Conservation (phyloP, 2,113 vertebrate genomes). For the Rafetus swinhoei region DNA sequence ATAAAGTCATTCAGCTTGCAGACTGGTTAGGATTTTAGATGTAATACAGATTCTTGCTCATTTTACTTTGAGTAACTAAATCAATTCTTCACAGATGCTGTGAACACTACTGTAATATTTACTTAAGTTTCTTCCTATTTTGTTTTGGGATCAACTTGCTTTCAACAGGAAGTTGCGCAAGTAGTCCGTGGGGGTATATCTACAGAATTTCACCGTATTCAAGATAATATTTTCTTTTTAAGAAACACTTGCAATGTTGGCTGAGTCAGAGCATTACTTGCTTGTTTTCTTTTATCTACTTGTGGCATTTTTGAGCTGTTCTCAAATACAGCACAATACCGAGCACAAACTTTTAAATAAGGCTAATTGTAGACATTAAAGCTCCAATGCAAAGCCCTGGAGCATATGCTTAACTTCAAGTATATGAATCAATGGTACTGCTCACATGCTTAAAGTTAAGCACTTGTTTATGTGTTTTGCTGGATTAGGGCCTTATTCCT, state of each 20-base stretch:
- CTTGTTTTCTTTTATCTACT: not conserved
- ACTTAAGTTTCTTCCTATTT: not conserved
- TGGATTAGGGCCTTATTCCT: not conserved
- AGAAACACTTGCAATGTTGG: not conserved
- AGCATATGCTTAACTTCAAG: fast-evolving
- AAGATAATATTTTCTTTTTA: not conserved
- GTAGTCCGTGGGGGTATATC: not conserved
- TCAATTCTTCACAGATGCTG: not conserved
- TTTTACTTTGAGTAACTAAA: not conserved
- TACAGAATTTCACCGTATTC: not conserved
- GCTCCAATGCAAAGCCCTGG: not conserved
- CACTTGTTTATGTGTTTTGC: not conserved
- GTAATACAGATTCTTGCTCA: not conserved
- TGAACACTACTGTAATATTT: not conserved
- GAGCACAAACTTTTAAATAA: not conserved
- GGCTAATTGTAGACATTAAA: not conserved
- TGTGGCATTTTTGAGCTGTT: not conserved
- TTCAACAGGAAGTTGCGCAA: not conserved
- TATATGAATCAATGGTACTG: not conserved
- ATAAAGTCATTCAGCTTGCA: not conserved
- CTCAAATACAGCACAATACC: not conserved
- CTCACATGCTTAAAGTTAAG: not conserved
- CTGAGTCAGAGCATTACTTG: not conserved
- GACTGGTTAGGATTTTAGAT: not conserved
- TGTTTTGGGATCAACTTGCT: not conserved